Evolutionary conservation across 35 echinoderm and acorn worm genomes (phyloP).

Genomic region (Heliocidaris erythrogramma): DNA sequence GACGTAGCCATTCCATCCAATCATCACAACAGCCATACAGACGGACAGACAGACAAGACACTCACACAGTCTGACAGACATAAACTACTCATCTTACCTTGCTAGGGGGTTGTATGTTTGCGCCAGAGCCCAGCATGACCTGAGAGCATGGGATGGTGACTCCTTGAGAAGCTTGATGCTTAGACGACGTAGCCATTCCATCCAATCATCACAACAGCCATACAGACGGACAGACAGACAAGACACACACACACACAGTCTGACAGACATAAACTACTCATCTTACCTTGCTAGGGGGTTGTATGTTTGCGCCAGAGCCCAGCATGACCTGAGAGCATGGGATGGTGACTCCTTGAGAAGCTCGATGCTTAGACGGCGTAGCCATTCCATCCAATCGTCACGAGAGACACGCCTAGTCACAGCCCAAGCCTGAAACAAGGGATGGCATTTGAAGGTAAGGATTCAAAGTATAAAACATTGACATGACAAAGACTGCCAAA

Average conservation of each 20-base stretch:
- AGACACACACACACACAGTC: constrained; percentile 80
- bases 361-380: constrained; percentile 90
- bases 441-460: neutral
- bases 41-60: neutral
- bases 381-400: constrained; percentile 99
- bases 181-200: constrained; percentile 93
- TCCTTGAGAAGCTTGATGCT: constrained; percentile 95
- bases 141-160: constrained; percentile 88
- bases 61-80: neutral
- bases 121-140: constrained; percentile 95
- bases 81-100: constrained; percentile 53
- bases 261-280: neutral
- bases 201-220: constrained; percentile 78
- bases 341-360: constrained; percentile 96
- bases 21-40: neutral
- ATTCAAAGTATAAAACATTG: no score
- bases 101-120: constrained; percentile 92
- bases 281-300: constrained; percentile 94
- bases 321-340: constrained; percentile 91
- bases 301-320: constrained; percentile 89
- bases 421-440: constrained; percentile 77
- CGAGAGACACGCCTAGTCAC: constrained; percentile 84
- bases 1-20: no score
- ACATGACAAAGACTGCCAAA: no score
- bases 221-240: neutral